A percentile compares a stretch with the other conserved stretches of the same genome.
phyloP scores from a whole-genome alignment of 2,797 vertebrate genomes.

The Falco rusticolus region DNA sequence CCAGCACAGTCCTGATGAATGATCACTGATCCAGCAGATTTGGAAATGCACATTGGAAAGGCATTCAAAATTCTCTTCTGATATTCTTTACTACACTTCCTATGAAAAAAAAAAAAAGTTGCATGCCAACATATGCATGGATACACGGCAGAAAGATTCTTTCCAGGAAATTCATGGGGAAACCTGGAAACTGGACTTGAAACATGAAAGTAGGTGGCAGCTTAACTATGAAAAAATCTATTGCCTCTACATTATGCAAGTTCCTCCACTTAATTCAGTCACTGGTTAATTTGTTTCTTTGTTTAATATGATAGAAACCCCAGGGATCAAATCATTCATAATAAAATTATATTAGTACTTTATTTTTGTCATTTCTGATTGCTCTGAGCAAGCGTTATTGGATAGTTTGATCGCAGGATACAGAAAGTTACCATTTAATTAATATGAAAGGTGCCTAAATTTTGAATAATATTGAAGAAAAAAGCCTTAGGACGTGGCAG shows the following conservation, averaged over 20 bases:
- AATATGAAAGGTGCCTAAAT: slow-evolving; percentile 62
- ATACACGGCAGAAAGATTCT: background rate
- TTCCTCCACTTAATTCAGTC: slow-evolving; percentile 65
- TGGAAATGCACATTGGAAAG: background rate
- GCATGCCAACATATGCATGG: background rate
- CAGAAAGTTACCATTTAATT: slow-evolving; percentile 72
- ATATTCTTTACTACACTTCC: background rate
- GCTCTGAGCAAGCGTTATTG: slow-evolving; percentile 63
- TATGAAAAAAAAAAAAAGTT: background rate
- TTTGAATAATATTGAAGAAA: slow-evolving; percentile 65
- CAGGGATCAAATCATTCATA: slow-evolving; percentile 65
- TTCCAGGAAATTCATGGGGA: background rate
- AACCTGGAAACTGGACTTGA: slow-evolving; percentile 18
- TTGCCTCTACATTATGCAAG: slow-evolving; percentile 42
- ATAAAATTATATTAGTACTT: slow-evolving; percentile 70
- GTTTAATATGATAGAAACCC: slow-evolving; percentile 71
- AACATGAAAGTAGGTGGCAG: slow-evolving; percentile 21
- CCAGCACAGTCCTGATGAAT: background rate
- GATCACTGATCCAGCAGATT: background rate
- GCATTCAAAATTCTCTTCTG: background rate
- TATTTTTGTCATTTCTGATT: slow-evolving; percentile 68
- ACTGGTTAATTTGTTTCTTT: slow-evolving; percentile 70
- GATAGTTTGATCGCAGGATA: slow-evolving; percentile 58
- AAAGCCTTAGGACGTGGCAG: slow-evolving; percentile 45
- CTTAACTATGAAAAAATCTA: slow-evolving; percentile 49